A percentile compares a stretch with the other conserved stretches of the same genome.
These are phyloP conservation scores for Arrhopalites spinosus DNA, from an alignment of 2,888 invertebrate genomes.

Conservation along the genomic window DNA sequence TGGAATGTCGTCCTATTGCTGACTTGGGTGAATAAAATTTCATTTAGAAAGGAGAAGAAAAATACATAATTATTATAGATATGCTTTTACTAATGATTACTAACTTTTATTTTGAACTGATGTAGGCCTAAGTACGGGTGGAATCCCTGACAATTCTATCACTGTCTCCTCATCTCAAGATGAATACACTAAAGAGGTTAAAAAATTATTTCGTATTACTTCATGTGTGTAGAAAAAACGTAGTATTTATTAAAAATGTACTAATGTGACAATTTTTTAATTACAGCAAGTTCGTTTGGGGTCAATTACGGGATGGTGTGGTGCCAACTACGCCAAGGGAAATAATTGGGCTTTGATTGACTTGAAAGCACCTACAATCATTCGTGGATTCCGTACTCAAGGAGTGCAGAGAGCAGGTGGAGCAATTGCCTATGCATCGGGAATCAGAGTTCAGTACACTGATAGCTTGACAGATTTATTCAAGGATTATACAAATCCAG, in stretches of 20 bases:
- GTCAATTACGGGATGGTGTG: slow-evolving; percentile 81
- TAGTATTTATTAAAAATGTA: too few species aligned
- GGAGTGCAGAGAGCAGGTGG: slow-evolving; percentile 82
- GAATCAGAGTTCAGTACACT: slow-evolving; percentile 83
- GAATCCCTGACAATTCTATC: slow-evolving; percentile 87
- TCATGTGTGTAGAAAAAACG: too few species aligned
- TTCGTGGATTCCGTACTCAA: slow-evolving; percentile 88
- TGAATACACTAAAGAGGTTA: slow-evolving; percentile 79
- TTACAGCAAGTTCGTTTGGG: slow-evolving; percentile 79
- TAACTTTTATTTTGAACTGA: too few species aligned
- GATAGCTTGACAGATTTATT: slow-evolving; percentile 87
- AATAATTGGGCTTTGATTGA: slow-evolving; percentile 88
- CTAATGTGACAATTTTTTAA: neutral
- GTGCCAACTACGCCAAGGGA: slow-evolving; percentile 81
- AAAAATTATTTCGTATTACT: slow-evolving; percentile 36
- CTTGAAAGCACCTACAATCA: slow-evolving; percentile 83
- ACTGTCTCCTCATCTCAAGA: slow-evolving; percentile 80
- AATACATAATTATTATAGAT: too few species aligned
- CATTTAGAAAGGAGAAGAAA: too few species aligned
- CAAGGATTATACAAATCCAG: slow-evolving; percentile 89
- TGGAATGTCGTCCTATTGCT: slow-evolving; percentile 87
- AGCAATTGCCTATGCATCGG: slow-evolving; percentile 85
- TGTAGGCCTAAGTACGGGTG: slow-evolving; percentile 85
- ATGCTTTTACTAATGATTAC: too few species aligned
- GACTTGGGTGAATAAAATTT: too few species aligned